Conservation (phyloP, 2,797 vertebrate genomes). For the Pseudotriccus pelzelni region DNA sequence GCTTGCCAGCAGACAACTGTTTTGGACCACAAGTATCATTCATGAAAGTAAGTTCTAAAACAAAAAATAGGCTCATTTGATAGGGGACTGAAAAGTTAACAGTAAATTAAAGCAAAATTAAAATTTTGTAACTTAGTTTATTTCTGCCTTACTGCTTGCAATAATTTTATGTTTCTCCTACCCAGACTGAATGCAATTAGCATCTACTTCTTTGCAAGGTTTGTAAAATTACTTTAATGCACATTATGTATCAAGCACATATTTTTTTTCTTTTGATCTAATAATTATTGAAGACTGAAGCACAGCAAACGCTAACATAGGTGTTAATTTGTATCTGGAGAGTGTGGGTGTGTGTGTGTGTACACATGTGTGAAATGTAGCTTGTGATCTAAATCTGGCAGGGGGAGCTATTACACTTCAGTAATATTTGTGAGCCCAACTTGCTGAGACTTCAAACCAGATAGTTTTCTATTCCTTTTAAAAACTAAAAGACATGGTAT, state of each 20-base stretch:
- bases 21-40: not conserved
- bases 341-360: not conserved
- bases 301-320: not conserved
- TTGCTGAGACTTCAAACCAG: conserved; percentile 2
- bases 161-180: not conserved
- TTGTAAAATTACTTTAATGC: not conserved
- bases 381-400: conserved; percentile 62
- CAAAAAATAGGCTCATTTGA: not conserved
- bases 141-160: not conserved
- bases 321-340: not conserved
- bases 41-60: not conserved
- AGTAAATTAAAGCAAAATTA: not conserved
- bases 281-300: not conserved
- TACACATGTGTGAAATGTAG: not conserved
- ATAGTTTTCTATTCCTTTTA: not conserved
- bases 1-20: not conserved
- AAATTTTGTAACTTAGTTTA: not conserved
- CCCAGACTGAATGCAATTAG: not conserved
- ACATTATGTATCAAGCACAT: not conserved
- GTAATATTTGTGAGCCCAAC: conserved; percentile 4
- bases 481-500: not conserved
- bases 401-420: conserved; percentile 71
- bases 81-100: not conserved
- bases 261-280: not conserved
- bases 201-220: not conserved